Evolutionary conservation across 2,888 invertebrate genomes (phyloP).

Genomic region (Microctonus aethiopoides): DNA sequence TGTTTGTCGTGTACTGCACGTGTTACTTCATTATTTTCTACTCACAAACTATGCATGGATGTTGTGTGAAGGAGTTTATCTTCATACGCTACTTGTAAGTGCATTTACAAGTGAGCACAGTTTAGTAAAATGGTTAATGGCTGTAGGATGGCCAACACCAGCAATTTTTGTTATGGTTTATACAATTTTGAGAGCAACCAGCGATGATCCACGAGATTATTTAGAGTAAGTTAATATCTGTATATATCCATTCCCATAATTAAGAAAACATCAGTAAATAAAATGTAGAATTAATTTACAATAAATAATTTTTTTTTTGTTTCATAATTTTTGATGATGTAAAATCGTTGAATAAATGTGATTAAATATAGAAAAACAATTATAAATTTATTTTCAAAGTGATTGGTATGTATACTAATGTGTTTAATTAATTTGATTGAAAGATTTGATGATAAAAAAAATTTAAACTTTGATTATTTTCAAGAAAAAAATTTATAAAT

Average conservation of each 20-base stretch:
- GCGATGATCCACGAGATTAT: constrained; percentile 68
- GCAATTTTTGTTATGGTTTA: constrained; percentile 76
- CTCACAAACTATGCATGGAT: constrained; percentile 97
- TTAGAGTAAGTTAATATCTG: constrained; percentile 69
- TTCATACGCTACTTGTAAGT: constrained; percentile 91
- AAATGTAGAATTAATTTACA: neutral
- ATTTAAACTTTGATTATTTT: no score
- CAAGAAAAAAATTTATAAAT: no score
- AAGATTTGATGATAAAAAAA: no score
- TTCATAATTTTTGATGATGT: no score
- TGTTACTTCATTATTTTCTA: constrained; percentile 86
- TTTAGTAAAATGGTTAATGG: constrained; percentile 84
- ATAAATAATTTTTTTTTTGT: no score
- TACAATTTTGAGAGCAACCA: constrained; percentile 73
- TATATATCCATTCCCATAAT: neutral
- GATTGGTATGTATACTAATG: no score
- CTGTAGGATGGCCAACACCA: constrained; percentile 88
- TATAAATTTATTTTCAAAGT: no score
- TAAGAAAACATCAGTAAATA: neutral
- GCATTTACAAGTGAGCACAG: constrained; percentile 91
- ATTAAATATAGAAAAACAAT: no score
- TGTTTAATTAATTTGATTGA: no score
- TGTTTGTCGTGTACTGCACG: constrained; percentile 85
- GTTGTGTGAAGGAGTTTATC: constrained; percentile 93
- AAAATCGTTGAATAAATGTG: no score